These are phyloP conservation scores for Acrocera orbiculus DNA, from an alignment of 2,888 invertebrate species.

Conservation along the genomic window DNA sequence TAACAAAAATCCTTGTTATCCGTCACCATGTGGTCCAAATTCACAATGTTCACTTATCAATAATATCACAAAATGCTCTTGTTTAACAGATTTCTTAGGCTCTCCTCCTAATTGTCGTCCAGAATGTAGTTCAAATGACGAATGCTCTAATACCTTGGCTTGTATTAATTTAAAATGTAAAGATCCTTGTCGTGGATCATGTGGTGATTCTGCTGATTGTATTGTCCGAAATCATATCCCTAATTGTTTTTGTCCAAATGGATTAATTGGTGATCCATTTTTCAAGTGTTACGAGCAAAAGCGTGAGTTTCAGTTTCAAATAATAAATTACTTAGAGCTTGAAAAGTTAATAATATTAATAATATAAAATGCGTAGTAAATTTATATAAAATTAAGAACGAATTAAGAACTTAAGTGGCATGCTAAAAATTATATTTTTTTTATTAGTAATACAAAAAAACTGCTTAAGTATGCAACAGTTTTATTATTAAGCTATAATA, in stretches of 20 bases:
- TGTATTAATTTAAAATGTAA: constrained; percentile 55
- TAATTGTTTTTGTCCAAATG: constrained; percentile 47
- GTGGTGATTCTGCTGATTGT: constrained; percentile 58
- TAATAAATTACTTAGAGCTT: no score
- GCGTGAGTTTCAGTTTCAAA: no score
- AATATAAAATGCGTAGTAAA: no score
- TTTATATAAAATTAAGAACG: no score
- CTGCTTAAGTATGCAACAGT: no score
- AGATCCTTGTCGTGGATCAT: constrained; percentile 60
- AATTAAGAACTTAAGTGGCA: no score
- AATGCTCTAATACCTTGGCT: constrained; percentile 47
- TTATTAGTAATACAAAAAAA: no score
- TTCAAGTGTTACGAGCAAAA: constrained; percentile 34
- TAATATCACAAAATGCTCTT: constrained; percentile 45
- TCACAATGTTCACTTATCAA: constrained; percentile 47
- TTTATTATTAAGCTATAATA: no score
- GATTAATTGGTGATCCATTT: constrained; percentile 60
- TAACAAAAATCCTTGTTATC: constrained; percentile 43
- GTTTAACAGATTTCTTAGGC: constrained; percentile 48
- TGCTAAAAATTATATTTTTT: no score
- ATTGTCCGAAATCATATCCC: constrained; percentile 59
- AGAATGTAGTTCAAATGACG: constrained; percentile 52
- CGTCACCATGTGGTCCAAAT: constrained; percentile 62
- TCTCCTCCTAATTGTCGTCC: constrained; percentile 54
- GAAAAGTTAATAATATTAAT: no score